Percentiles rank a stretch among this genome's conserved stretches.
Conservation (phyloP, 2,888 invertebrate species). For the Bellardia pandia region DNA sequence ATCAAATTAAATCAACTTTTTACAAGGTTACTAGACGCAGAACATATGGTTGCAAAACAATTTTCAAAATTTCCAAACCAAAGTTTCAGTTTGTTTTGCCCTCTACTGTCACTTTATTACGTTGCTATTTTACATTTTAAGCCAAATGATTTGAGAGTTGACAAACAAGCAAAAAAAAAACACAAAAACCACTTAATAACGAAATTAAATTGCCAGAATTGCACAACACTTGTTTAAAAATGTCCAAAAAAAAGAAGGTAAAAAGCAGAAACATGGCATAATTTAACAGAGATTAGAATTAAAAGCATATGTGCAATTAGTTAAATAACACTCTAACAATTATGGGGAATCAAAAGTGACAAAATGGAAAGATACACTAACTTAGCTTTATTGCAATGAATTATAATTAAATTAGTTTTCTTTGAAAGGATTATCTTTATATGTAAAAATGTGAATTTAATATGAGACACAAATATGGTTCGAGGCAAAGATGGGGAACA, state of each 20-base stretch:
- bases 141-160: background rate
- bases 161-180: background rate
- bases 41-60: too few species aligned
- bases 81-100: background rate
- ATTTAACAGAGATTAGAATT: conserved; percentile 11
- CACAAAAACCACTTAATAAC: background rate
- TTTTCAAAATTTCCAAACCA: too few species aligned
- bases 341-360: background rate
- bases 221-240: background rate
- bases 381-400: background rate
- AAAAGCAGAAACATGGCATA: background rate
- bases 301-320: conserved; percentile 6
- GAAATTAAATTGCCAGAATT: too few species aligned
- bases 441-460: too few species aligned
- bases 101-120: background rate
- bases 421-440: too few species aligned
- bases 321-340: conserved; percentile 17
- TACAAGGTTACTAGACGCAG: too few species aligned
- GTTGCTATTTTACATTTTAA: background rate
- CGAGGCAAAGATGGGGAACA: too few species aligned
- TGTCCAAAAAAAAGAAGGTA: background rate
- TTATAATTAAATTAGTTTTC: too few species aligned
- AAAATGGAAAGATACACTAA: background rate
- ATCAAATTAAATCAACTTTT: too few species aligned
- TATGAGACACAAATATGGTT: too few species aligned